A percentile compares a stretch with the other conserved stretches of the same genome.
phyloP scores from a whole-genome alignment of 2,113 vertebrate species.

The Bolborhynchus lineola region DNA sequence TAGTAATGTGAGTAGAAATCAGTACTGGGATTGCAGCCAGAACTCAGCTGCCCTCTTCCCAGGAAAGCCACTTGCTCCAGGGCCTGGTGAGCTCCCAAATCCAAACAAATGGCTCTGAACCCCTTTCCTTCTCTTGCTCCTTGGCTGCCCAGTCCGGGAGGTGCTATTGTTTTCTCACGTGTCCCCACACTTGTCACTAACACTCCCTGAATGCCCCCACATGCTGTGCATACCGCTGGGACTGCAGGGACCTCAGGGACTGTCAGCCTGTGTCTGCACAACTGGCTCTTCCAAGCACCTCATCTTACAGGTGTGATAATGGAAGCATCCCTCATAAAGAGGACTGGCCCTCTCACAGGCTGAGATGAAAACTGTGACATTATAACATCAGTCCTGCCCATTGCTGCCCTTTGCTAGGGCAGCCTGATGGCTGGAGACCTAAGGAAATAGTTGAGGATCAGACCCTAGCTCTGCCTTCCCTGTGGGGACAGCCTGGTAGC shows the following conservation, averaged over 20 bases:
- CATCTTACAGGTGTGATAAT: not conserved
- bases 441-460: not conserved
- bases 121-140: not conserved
- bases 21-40: not conserved
- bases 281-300: not conserved
- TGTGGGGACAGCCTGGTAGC: not conserved
- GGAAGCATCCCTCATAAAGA: not conserved
- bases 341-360: not conserved
- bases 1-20: not conserved
- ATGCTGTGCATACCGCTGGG: not conserved
- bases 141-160: not conserved
- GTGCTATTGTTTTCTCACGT: not conserved
- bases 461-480: not conserved
- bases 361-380: not conserved
- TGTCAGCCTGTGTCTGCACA: not conserved
- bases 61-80: not conserved
- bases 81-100: not conserved
- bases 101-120: not conserved
- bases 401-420: not conserved
- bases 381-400: not conserved
- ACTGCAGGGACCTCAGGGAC: not conserved
- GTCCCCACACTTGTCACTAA: not conserved
- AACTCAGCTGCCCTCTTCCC: not conserved
- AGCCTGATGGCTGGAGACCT: not conserved
- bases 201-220: too few relatives aligned